These are phyloP conservation scores for Anisognathus igniventris DNA, from an alignment of 2,797 vertebrate species.

Conservation along the genomic window DNA sequence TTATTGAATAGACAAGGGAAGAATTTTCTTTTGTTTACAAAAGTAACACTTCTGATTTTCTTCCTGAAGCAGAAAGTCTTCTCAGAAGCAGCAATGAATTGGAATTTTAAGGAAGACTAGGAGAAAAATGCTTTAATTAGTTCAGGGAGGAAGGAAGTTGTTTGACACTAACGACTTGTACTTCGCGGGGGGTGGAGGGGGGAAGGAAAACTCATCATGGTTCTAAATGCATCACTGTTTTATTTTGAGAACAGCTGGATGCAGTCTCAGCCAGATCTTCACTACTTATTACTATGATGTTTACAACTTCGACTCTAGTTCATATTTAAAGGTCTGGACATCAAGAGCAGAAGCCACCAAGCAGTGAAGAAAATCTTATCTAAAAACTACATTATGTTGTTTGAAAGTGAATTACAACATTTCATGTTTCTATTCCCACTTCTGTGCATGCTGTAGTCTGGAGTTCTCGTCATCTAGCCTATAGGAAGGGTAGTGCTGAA, in stretches of 20 bases:
- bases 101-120: not conserved
- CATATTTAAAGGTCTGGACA: not conserved
- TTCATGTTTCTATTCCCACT: not conserved
- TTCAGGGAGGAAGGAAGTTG: not conserved
- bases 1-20: not conserved
- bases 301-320: constrained; percentile 7
- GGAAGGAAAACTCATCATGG: not conserved
- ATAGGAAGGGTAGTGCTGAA: not conserved
- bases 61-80: not conserved
- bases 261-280: not conserved
- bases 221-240: constrained; percentile 6
- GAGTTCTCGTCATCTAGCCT: not conserved
- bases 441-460: not conserved
- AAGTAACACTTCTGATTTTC: not conserved
- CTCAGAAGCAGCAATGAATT: not conserved
- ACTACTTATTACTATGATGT: not conserved
- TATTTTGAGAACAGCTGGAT: constrained; percentile 41
- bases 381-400: not conserved
- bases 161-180: not conserved
- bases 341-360: not conserved
- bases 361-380: not conserved
- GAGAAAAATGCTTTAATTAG: not conserved
- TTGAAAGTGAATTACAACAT: not conserved
- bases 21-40: not conserved
- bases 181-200: not conserved